Evolutionary conservation across 2,113 vertebrate species (phyloP).

Genomic region (Corythoichthys haematopterus): DNA sequence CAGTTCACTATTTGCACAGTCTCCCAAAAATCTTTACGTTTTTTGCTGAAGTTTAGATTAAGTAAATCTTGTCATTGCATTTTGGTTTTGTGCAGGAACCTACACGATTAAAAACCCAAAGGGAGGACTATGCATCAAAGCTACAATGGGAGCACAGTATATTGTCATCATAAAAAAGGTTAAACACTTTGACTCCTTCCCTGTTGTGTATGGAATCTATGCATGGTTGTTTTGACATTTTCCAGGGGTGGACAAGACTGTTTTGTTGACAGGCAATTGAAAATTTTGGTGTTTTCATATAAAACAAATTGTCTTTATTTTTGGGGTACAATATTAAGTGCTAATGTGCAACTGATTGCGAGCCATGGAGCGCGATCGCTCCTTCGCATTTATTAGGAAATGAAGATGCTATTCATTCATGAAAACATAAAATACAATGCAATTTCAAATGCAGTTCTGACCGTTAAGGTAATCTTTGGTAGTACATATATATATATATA

Average conservation of each 20-base stretch:
- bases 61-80: neutral
- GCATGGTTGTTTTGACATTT: neutral
- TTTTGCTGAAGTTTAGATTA: neutral
- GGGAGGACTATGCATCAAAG: constrained; percentile 73
- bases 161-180: constrained; percentile 58
- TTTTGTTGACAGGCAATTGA: no score
- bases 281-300: no score
- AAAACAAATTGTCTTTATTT: neutral
- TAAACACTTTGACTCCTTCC: constrained; percentile 21
- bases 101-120: constrained; percentile 58
- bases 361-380: no score
- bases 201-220: neutral
- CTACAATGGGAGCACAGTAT: constrained; percentile 73
- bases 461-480: no score
- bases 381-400: no score
- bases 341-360: no score
- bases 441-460: no score
- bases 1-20: neutral
- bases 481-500: no score
- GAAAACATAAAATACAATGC: no score
- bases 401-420: no score
- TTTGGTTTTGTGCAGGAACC: constrained; percentile 48
- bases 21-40: neutral
- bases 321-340: no score
- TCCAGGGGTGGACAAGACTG: neutral